Conservation (phyloP, 2,113 vertebrate species). For the mouse (Mus musculus) region GRCm39 chr10:20402001-20402500, state of each 20-base stretch:
- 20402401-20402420: not conserved
- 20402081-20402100: not conserved
- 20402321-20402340: not conserved
- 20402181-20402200: not conserved
- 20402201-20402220: not conserved
- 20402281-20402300: not conserved
- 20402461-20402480: not conserved
- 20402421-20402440: not conserved
- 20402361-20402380: not conserved
- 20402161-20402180: not conserved
- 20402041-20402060: not conserved
- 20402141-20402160: not conserved
- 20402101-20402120: slow-evolving; percentile 4
- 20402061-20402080: not conserved
- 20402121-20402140: not conserved
- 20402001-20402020: not conserved
- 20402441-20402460: not conserved
- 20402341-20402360: not conserved
- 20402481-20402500: not conserved
- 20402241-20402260: not conserved
- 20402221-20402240: not conserved
- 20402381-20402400: not conserved
- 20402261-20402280: not conserved
- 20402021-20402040: not conserved
- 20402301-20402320: not conserved